These are phyloP conservation scores for Opisthocomus hoazin DNA, from an alignment of 2,113 vertebrate genomes.

Conservation along the genomic window DNA sequence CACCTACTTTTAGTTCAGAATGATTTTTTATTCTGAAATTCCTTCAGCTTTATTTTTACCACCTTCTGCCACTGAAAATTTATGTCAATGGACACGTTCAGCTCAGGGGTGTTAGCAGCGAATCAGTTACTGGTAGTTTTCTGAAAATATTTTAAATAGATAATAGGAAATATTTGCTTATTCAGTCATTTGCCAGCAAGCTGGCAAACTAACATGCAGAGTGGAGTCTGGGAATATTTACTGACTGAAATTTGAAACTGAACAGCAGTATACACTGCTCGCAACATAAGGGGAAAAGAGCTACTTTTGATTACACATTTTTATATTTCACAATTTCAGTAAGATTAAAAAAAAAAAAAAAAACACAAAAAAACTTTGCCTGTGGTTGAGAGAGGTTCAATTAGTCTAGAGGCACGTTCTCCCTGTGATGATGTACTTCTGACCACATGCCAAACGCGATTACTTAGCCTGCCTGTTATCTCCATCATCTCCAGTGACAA, in stretches of 20 bases:
- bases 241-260: neutral
- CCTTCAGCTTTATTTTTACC: neutral
- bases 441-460: neutral
- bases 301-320: neutral
- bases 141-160: neutral
- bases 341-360: neutral
- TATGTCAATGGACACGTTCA: neutral
- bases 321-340: neutral
- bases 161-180: neutral
- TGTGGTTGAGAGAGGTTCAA: neutral
- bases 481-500: neutral
- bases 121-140: neutral
- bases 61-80: neutral
- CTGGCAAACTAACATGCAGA: neutral
- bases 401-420: neutral
- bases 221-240: neutral
- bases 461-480: accelerated
- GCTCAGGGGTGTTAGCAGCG: neutral
- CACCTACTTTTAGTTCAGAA: neutral
- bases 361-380: neutral
- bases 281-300: neutral
- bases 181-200: neutral
- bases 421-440: neutral
- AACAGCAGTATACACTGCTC: neutral
- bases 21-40: neutral